Base-by-base conservation (phyloP, 2,888 invertebrate genomes). In the Trissolcus japonicus region DNA sequence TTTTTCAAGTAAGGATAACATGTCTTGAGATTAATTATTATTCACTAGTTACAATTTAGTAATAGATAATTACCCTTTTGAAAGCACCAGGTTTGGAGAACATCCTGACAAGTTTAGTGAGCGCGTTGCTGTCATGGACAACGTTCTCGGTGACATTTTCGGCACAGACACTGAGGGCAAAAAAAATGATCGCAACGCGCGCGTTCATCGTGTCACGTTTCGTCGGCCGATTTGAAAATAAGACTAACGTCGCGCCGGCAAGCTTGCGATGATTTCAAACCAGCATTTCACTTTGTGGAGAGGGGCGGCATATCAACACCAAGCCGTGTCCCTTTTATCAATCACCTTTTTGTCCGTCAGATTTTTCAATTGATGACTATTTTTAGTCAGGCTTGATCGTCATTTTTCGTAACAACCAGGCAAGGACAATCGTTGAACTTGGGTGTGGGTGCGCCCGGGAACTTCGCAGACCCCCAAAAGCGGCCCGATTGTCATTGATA, bases 61-160 rank as follows among this genome's bases (percentile, higher is more conserved):
- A n/a, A 0, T 81, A 2, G 4, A 25, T 25, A 25, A 4, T 83
- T 79, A 89, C 89, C 83, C 85, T 86, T 71, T 86, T 88, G 72
- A 89, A 89, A 29, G 89, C 89, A 21, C 89, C 89, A 9, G 89
- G 89, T 69, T 87, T 87, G 17, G 89, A 87, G 62, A 89, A 88
- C 75, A 88, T 82, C 78, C 85, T 86, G 50, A 89, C 89, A 62
- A 89, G 80, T 80, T 89, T 89, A 21, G 88, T 86, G 19, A 89
- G 84, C 2, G 86, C 83, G 35, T 83, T 86, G 63, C 87, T 86
- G 46, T 80, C 71, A 21, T 82, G 81, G 9, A 66, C 69, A 9
- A 68, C 76, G 35, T 79, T 54, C 50, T 68, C 78, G 43, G 79
- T 65, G 48, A 67, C 62, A 59, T 85, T 85, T 67, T 80, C 75